Evolutionary conservation across 1,140 invertebrate genomes (phyloP).

Genomic region (Pantala flavescens): DNA sequence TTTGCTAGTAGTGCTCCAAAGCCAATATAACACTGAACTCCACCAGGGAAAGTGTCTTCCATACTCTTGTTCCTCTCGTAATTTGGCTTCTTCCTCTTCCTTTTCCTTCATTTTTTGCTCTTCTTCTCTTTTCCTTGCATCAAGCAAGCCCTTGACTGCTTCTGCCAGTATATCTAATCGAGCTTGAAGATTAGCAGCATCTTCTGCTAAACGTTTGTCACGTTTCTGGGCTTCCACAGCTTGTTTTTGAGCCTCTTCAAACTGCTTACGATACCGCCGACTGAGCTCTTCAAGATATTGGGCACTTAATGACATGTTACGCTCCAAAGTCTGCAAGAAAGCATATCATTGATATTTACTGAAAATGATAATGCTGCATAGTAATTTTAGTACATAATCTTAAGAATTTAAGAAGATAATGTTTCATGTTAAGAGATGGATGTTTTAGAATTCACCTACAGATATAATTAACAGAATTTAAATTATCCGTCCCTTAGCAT

Average conservation of each 20-base stretch:
- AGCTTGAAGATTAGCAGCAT: background rate
- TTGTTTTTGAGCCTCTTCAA: slow-evolving; percentile 78
- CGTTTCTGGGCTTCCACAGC: background rate
- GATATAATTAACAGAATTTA: too few species aligned
- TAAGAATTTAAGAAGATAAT: background rate
- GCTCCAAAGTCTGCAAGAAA: slow-evolving; percentile 66
- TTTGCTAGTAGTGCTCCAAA: background rate
- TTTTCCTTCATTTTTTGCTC: background rate
- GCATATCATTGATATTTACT: background rate
- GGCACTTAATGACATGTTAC: slow-evolving; percentile 90
- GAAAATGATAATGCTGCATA: background rate
- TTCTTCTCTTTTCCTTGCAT: background rate
- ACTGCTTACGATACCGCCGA: slow-evolving; percentile 87
- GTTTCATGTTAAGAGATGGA: slow-evolving; percentile 6
- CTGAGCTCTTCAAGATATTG: slow-evolving; percentile 93
- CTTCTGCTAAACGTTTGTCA: background rate
- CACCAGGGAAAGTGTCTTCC: background rate
- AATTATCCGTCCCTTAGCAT: too few species aligned
- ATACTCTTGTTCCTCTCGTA: background rate
- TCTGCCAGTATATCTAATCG: background rate
- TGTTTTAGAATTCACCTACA: too few species aligned
- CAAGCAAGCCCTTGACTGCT: background rate
- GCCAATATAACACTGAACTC: background rate
- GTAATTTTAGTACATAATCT: background rate
- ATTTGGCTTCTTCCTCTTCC: background rate